These are phyloP conservation scores for Umimayanthus kanabou DNA, from an alignment of 92 coral and sea anemone species.

Conservation along the genomic window DNA sequence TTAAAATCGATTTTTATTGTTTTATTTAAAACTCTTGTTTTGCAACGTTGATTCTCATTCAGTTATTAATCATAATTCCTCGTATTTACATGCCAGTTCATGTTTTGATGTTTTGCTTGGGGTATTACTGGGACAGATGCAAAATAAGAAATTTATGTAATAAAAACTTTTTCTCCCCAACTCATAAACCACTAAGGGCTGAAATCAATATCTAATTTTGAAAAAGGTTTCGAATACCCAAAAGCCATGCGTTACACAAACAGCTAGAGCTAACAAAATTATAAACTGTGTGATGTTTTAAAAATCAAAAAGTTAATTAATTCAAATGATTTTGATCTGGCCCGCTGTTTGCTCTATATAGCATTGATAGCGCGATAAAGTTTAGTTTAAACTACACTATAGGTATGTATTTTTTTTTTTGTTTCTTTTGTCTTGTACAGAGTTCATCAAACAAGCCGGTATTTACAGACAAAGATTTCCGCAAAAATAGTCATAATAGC, in stretches of 20 bases:
- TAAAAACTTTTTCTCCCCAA: background rate
- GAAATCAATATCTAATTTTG: no score
- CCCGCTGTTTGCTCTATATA: no score
- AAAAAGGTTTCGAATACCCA: background rate
- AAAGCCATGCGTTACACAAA: background rate
- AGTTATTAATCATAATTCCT: no score
- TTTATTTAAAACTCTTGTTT: no score
- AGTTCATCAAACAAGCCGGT: background rate
- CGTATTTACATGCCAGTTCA: background rate
- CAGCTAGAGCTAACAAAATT: background rate
- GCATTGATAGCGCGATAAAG: no score
- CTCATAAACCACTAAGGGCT: background rate
- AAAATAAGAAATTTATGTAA: no score
- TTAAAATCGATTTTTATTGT: background rate
- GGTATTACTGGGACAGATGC: background rate
- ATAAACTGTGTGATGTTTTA: background rate
- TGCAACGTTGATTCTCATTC: no score
- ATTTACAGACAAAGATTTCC: background rate
- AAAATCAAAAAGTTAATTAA: no score
- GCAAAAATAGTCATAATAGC: background rate
- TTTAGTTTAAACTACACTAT: no score
- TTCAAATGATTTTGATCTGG: background rate
- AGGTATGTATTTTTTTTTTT: background rate
- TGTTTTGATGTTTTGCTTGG: background rate
- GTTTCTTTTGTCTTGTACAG: background rate